Conservation (phyloP, 2,797 vertebrate genomes). For the Dendrocincla tyrannina region DNA sequence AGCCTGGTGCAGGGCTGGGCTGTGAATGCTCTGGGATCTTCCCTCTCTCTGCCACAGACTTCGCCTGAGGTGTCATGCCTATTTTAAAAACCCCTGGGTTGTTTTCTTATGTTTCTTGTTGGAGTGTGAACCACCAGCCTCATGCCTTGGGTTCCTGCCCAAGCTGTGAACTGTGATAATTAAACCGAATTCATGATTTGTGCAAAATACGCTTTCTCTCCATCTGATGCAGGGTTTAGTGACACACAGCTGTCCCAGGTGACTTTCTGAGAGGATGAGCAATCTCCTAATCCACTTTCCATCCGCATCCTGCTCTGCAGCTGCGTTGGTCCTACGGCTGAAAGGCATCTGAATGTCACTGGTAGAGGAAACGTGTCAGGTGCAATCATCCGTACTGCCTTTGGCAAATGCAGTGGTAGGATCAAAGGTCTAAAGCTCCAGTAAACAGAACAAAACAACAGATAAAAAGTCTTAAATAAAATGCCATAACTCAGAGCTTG, state of each 20-base stretch:
- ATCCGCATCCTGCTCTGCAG: not conserved
- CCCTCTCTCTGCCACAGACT: not conserved
- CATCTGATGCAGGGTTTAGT: not conserved
- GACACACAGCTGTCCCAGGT: not conserved
- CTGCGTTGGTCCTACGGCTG: accelerated
- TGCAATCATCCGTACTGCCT: not conserved
- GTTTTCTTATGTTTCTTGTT: not conserved
- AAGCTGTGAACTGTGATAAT: not conserved
- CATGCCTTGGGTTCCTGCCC: not conserved
- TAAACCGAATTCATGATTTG: not conserved
- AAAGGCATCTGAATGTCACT: conserved; percentile 1
- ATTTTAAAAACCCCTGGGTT: not conserved
- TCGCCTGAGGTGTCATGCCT: not conserved
- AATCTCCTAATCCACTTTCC: not conserved
- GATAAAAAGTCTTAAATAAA: not conserved
- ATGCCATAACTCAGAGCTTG: not conserved
- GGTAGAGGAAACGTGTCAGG: not conserved
- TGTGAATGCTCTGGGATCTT: not conserved
- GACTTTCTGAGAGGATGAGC: not conserved
- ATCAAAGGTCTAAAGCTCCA: conserved; percentile 19
- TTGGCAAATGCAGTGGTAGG: not conserved
- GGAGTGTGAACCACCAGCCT: not conserved
- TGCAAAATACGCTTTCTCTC: not conserved
- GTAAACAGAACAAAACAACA: not conserved
- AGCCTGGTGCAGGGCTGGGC: not conserved